Percentiles rank a stretch among this genome's conserved stretches.
Evolutionary conservation across 2,113 vertebrate genomes (phyloP).

Genomic region (Rhinolophus sinicus): DNA sequence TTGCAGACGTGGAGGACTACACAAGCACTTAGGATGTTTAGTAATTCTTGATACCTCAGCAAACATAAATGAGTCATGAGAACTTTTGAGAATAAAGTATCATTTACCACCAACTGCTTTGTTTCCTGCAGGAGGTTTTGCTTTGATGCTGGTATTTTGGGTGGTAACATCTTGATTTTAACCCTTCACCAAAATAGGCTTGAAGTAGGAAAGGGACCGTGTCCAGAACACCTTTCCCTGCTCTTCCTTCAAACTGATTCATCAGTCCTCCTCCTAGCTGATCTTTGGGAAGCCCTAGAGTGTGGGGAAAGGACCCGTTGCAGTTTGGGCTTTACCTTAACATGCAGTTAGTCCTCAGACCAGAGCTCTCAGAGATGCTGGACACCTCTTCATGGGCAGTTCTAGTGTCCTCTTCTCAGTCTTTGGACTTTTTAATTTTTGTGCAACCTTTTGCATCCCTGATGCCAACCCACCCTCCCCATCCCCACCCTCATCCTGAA

Average conservation of each 20-base stretch:
- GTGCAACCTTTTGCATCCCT: neutral
- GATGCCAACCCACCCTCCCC: neutral
- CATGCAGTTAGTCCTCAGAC: neutral
- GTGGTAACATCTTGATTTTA: neutral
- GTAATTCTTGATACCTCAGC: neutral
- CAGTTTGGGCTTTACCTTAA: neutral
- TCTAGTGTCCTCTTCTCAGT: neutral
- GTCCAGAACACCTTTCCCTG: neutral
- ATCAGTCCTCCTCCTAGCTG: neutral
- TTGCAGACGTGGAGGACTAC: neutral
- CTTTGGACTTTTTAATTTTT: neutral
- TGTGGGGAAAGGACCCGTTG: neutral
- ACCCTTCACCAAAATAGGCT: neutral
- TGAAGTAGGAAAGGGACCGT: neutral
- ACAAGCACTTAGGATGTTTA: neutral
- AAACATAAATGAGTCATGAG: neutral
- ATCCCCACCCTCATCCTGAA: neutral
- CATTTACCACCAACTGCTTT: neutral
- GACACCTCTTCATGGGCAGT: neutral
- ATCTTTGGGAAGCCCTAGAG: neutral
- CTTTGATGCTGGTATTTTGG: neutral
- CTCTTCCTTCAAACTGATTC: neutral
- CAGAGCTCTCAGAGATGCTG: neutral
- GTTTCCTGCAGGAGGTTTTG: neutral
- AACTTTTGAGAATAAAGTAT: neutral